Conservation (phyloP, 1,140 invertebrate genomes). For the Piezodorus guildinii region DNA sequence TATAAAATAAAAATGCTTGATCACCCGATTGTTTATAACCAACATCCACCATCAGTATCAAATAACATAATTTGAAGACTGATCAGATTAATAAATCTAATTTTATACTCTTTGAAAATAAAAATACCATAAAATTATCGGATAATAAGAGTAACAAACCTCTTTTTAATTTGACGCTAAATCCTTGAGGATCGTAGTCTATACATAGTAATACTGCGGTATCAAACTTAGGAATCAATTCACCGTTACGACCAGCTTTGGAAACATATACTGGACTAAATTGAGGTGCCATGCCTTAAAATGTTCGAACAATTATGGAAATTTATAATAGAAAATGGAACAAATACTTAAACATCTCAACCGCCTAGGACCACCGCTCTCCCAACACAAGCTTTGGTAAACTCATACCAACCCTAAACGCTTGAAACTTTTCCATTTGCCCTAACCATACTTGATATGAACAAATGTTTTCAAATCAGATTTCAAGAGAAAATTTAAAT, state of each 20-base stretch:
- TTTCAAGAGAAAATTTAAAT: too few relatives aligned
- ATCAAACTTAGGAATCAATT: conserved; percentile 51
- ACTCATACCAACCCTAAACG: too few relatives aligned
- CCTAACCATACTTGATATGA: too few relatives aligned
- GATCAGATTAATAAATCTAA: too few relatives aligned
- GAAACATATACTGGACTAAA: conserved; percentile 23
- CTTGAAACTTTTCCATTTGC: too few relatives aligned
- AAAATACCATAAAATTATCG: not conserved
- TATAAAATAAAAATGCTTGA: too few relatives aligned
- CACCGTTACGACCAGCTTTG: conserved; percentile 32
- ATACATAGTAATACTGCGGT: conserved; percentile 53
- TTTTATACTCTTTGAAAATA: too few relatives aligned
- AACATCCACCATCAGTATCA: too few relatives aligned
- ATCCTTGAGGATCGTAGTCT: conserved; percentile 63
- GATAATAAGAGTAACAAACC: conserved; percentile 32
- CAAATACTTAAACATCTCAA: not conserved
- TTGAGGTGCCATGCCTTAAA: conserved; percentile 19
- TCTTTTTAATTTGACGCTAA: conserved; percentile 52
- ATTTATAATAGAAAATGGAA: not conserved
- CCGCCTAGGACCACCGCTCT: conserved; percentile 2
- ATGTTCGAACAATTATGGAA: not conserved
- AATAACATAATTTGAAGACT: too few relatives aligned
- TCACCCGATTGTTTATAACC: too few relatives aligned
- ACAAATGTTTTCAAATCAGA: too few relatives aligned
- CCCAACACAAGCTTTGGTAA: not conserved